phyloP scores from a whole-genome alignment of 2,888 invertebrate genomes.

The Ferrisia virgata region DNA sequence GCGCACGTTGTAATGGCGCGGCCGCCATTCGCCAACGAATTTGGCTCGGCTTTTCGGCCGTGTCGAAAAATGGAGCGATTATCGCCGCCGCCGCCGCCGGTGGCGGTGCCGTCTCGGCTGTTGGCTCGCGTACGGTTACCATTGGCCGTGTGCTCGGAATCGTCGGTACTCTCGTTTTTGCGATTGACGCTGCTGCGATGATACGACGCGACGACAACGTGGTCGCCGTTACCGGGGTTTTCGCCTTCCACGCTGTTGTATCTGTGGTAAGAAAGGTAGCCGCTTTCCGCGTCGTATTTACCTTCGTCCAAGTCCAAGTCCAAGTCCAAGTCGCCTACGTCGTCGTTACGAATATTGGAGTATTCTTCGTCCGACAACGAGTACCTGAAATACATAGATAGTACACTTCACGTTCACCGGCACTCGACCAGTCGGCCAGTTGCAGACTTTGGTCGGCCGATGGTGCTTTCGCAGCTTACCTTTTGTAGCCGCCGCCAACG shows the following conservation, averaged over 20 bases:
- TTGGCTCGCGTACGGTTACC: too few relatives aligned
- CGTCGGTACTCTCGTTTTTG: too few relatives aligned
- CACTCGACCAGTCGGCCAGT: not conserved
- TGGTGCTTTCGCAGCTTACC: not conserved
- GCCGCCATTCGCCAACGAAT: too few relatives aligned
- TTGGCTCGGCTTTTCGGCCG: too few relatives aligned
- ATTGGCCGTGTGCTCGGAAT: too few relatives aligned
- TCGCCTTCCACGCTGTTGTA: constrained; percentile 38
- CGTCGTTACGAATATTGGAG: not conserved
- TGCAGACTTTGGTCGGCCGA: too few relatives aligned
- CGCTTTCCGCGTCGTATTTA: constrained; percentile 39
- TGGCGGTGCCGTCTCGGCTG: too few relatives aligned
- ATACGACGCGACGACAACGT: too few relatives aligned
- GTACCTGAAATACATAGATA: not conserved
- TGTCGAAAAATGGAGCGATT: too few relatives aligned
- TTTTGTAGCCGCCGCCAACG: not conserved
- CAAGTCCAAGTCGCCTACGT: not conserved
- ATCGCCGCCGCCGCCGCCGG: too few relatives aligned
- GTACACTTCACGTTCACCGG: not conserved
- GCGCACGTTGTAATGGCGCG: too few relatives aligned
- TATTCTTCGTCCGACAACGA: constrained; percentile 34
- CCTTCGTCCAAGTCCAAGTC: not conserved
- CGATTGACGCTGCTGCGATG: too few relatives aligned
- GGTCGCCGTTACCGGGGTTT: not conserved
- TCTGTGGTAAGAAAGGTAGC: constrained; percentile 33